Percentiles rank a stretch among this genome's conserved stretches.
phyloP scores from a whole-genome alignment of 2,113 vertebrate species.

The Gymnorhina tibicen region DNA sequence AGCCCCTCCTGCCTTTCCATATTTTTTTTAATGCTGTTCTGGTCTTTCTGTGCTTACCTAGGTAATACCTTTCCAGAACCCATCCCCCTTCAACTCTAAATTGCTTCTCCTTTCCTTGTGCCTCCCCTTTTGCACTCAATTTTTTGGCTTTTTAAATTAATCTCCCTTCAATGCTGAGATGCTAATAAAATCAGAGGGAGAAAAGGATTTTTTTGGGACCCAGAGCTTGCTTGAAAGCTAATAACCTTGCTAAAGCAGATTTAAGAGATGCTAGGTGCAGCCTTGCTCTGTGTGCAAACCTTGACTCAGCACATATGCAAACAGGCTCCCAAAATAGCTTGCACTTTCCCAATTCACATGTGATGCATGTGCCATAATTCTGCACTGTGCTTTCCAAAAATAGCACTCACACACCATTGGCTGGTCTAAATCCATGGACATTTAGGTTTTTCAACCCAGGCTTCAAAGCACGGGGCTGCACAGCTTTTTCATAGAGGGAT shows the following conservation, averaged over 20 bases:
- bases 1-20: neutral
- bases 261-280: neutral
- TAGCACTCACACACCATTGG: neutral
- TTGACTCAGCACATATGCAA: slow-evolving; percentile 65
- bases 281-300: neutral
- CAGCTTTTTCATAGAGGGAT: neutral
- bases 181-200: neutral
- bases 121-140: neutral
- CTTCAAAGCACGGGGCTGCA: neutral
- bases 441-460: neutral
- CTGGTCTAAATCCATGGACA: slow-evolving; percentile 4
- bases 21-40: neutral
- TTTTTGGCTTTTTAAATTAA: neutral
- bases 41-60: neutral
- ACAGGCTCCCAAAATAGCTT: slow-evolving; percentile 49
- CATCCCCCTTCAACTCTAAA: neutral
- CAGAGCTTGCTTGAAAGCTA: neutral
- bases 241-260: neutral
- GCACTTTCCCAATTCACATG: slow-evolving; percentile 43
- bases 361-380: slow-evolving; percentile 41
- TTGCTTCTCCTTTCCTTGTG: neutral
- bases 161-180: neutral
- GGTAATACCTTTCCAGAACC: neutral
- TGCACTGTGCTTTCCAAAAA: slow-evolving; percentile 40
- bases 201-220: neutral